Evolutionary conservation across 2,797 vertebrate genomes (phyloP).

Genomic region (Agapornis canus): DNA sequence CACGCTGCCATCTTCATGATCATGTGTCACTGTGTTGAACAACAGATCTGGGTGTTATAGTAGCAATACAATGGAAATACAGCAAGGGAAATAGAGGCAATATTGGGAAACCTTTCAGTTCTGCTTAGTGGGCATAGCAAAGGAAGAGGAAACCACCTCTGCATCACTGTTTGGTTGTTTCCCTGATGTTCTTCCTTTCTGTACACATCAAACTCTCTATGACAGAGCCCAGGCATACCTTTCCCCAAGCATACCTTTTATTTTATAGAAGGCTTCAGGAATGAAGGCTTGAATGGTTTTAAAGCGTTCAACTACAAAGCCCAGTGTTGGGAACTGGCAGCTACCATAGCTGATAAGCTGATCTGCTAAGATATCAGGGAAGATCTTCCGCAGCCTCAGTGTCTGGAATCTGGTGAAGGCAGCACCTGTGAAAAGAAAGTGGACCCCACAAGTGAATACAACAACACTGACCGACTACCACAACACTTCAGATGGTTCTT

Average conservation of each 20-base stretch:
- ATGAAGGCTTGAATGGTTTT: slow-evolving; percentile 98
- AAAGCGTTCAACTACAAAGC: slow-evolving; percentile 97
- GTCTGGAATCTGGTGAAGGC: slow-evolving; percentile 98
- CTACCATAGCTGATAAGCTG: slow-evolving; percentile 98
- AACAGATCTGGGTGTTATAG: background rate
- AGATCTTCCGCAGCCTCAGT: slow-evolving; percentile 90
- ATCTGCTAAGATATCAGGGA: slow-evolving; percentile 89
- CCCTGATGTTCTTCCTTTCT: background rate
- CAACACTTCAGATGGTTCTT: background rate
- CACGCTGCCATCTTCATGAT: slow-evolving; percentile 84
- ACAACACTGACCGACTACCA: background rate
- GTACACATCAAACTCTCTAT: background rate
- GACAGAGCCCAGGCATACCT: background rate
- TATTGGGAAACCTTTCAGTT: background rate
- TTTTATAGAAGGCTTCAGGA: slow-evolving; percentile 94
- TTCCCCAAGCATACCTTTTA: slow-evolving; percentile 83
- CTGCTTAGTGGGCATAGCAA: background rate
- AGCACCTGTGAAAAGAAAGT: slow-evolving; percentile 80
- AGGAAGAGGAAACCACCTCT: background rate
- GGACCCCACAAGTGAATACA: background rate
- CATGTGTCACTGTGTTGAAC: slow-evolving; percentile 84
- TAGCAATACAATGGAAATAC: background rate
- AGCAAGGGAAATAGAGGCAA: background rate
- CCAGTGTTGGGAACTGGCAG: slow-evolving; percentile 97
- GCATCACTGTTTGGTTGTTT: background rate